Evolutionary conservation across 2,113 vertebrate genomes (phyloP).

Genomic region (Aspidoscelis tigris): DNA sequence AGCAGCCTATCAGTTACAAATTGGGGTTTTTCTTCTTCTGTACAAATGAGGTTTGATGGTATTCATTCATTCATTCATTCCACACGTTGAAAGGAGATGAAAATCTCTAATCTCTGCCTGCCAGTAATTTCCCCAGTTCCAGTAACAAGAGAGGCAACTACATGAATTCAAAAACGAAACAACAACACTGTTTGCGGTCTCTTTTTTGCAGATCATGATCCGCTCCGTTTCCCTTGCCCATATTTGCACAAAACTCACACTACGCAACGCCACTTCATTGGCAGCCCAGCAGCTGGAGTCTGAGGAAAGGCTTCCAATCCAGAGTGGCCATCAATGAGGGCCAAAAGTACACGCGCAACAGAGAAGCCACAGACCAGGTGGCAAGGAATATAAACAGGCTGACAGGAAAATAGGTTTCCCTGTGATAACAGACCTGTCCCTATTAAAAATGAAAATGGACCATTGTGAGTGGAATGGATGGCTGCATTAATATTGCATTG

Average conservation of each 20-base stretch:
- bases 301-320: not conserved
- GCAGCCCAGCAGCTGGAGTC: not conserved
- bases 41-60: too few relatives aligned
- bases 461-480: conserved; percentile 39
- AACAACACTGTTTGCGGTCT: not conserved
- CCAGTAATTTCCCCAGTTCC: too few relatives aligned
- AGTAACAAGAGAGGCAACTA: not conserved
- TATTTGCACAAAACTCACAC: too few relatives aligned
- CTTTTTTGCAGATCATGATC: not conserved
- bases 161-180: not conserved
- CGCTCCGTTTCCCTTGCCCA: not conserved
- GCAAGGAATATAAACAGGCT: not conserved
- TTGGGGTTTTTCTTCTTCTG: too few relatives aligned
- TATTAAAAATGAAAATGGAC: conserved; percentile 49
- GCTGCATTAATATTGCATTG: conserved; percentile 40
- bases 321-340: not conserved
- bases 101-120: too few relatives aligned
- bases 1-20: too few relatives aligned
- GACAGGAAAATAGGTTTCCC: conserved; percentile 42
- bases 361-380: not conserved
- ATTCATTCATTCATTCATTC: too few relatives aligned
- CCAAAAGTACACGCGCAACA: not conserved
- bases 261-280: not conserved
- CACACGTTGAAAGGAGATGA: too few relatives aligned
- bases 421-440: not conserved